These are phyloP conservation scores for Phyto melanocephala DNA, from an alignment of 2,888 invertebrate species.

Conservation along the genomic window DNA sequence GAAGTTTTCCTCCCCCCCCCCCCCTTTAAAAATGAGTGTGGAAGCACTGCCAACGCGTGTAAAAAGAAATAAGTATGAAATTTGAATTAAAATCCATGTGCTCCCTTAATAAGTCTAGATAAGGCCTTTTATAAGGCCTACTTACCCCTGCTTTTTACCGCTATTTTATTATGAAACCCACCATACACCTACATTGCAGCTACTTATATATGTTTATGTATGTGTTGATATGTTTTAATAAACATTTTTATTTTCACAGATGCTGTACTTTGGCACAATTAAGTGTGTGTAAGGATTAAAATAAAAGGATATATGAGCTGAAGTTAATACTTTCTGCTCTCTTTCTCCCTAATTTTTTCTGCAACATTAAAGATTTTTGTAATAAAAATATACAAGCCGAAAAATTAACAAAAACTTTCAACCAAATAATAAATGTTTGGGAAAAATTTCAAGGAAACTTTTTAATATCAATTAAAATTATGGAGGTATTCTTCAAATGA, in stretches of 20 bases:
- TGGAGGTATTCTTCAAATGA: slow-evolving; percentile 5
- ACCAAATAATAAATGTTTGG: slow-evolving; percentile 25
- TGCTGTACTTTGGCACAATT: neutral
- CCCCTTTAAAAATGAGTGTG: too few species aligned
- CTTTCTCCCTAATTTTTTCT: too few species aligned
- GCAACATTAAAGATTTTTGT: neutral
- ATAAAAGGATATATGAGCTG: too few species aligned
- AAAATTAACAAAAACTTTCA: slow-evolving; percentile 13
- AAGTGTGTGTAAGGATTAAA: neutral
- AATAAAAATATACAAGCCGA: slow-evolving; percentile 2
- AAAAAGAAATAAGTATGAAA: too few species aligned
- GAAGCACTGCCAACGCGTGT: too few species aligned
- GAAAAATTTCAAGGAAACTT: neutral
- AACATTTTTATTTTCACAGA: neutral
- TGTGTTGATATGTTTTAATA: slow-evolving; percentile 2
- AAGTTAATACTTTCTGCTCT: neutral
- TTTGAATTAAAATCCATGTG: too few species aligned
- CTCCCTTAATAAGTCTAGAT: too few species aligned
- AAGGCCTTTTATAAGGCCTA: too few species aligned
- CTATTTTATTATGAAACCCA: too few species aligned
- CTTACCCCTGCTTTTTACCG: too few species aligned
- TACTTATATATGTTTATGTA: neutral
- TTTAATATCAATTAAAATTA: slow-evolving; percentile 18
- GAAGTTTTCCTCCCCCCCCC: too few species aligned
- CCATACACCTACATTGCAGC: neutral